A percentile compares a stretch with the other conserved stretches of the same genome.
phyloP scores from a whole-genome alignment of 2,888 invertebrate genomes.

The Acrobasis repandana region DNA sequence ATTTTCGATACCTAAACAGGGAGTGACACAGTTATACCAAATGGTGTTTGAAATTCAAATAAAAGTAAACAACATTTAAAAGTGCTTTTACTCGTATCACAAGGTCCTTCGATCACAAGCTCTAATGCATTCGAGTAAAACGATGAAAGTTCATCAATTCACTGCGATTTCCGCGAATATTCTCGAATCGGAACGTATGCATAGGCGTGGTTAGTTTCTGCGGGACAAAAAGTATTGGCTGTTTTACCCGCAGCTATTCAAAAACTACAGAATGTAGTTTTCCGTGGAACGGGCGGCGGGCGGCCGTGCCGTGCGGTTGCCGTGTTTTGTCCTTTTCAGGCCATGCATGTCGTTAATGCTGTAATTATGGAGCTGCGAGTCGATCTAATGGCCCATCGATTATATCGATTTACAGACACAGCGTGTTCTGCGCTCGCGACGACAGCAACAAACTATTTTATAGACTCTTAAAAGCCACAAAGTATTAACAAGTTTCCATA shows the following conservation, averaged over 20 bases:
- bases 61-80: not conserved
- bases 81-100: too few relatives aligned
- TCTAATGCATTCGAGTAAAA: constrained; percentile 39
- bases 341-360: constrained; percentile 55
- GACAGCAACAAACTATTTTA: constrained; percentile 16
- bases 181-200: constrained; percentile 47
- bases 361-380: constrained; percentile 56
- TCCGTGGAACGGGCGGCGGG: constrained; percentile 50
- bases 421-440: constrained; percentile 21
- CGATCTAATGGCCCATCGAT: constrained; percentile 56
- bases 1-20: too few relatives aligned
- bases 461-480: constrained; percentile 3
- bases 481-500: constrained; percentile 20
- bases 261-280: constrained; percentile 51
- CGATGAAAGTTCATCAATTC: constrained; percentile 47
- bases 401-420: constrained; percentile 46
- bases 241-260: constrained; percentile 42
- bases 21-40: too few relatives aligned
- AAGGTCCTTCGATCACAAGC: too few relatives aligned
- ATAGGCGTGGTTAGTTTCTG: constrained; percentile 37
- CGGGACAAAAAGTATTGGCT: constrained; percentile 39
- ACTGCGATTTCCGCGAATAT: constrained; percentile 45
- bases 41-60: too few relatives aligned
- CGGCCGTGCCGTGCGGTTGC: constrained; percentile 42
- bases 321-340: constrained; percentile 65